Evolutionary conservation across 23 tunicate species (phyloP).

Genomic region (Trididemnum miniatum): DNA sequence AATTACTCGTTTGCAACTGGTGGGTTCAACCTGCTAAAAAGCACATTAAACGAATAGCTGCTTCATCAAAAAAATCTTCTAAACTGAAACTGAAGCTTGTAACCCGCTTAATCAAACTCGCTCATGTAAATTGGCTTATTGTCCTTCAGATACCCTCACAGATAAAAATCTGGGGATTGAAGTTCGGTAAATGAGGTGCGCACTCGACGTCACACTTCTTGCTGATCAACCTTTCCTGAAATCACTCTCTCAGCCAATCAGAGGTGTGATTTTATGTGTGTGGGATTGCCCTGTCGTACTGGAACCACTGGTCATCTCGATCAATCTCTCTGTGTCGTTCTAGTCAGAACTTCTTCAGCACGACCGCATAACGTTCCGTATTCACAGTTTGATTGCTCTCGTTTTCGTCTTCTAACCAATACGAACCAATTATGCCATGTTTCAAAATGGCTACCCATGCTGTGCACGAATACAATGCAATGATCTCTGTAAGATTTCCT

Average conservation of each 20-base stretch:
- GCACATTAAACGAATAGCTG: too few species aligned
- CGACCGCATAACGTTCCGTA: background rate
- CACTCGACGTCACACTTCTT: background rate
- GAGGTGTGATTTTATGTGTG: background rate
- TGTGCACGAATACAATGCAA: background rate
- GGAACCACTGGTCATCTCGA: background rate
- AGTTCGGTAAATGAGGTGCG: background rate
- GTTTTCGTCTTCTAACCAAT: background rate
- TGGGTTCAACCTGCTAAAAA: too few species aligned
- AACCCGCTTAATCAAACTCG: too few species aligned
- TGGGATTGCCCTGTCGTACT: background rate
- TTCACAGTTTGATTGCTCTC: background rate
- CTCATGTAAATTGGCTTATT: too few species aligned
- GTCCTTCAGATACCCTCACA: background rate
- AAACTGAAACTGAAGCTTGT: too few species aligned
- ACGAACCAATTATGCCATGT: background rate
- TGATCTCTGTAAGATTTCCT: background rate
- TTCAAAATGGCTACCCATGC: background rate
- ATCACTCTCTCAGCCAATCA: background rate
- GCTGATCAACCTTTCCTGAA: background rate
- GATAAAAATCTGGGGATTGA: background rate
- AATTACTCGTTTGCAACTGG: too few species aligned
- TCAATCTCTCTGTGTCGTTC: background rate
- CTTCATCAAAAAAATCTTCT: too few species aligned
- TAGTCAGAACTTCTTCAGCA: background rate